A percentile compares a stretch with the other conserved stretches of the same genome.
phyloP scores from a whole-genome alignment of 1,140 invertebrate species.

The Anastrepha ludens region DNA sequence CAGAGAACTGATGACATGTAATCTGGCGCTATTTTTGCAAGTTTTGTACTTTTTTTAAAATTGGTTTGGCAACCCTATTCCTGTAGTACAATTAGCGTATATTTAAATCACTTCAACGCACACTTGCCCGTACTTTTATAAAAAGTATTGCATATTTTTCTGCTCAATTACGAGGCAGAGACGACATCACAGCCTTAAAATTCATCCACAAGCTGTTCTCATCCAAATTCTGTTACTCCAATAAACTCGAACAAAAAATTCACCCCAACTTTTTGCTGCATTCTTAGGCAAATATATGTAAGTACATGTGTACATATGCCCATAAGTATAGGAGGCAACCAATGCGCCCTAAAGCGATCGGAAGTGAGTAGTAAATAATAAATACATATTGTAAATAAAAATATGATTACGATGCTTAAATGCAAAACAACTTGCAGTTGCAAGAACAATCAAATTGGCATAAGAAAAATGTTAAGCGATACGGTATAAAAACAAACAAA shows the following conservation, averaged over 20 bases:
- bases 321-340: background rate
- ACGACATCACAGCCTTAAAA: background rate
- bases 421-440: slow-evolving; percentile 62
- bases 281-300: background rate
- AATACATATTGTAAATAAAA: slow-evolving; percentile 53
- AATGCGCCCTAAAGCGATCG: background rate
- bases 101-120: slow-evolving; percentile 9
- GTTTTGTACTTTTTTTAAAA: no score
- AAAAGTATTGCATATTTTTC: background rate
- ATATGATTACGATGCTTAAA: slow-evolving; percentile 72
- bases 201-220: slow-evolving; percentile 27
- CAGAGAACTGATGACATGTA: no score
- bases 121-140: background rate
- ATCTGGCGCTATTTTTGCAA: no score
- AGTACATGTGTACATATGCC: background rate
- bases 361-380: slow-evolving; percentile 43
- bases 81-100: background rate
- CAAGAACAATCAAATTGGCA: slow-evolving; percentile 2
- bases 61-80: background rate
- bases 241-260: background rate
- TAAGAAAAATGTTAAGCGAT: slow-evolving; percentile 1
- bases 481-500: background rate
- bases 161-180: background rate
- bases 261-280: slow-evolving; percentile 18
- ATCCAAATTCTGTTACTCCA: slow-evolving; percentile 44